Evolutionary conservation across 2,113 vertebrate genomes (phyloP), one percentile per base, ranked within the genome.

Genomic region (Atrichornis clamosus): DNA sequence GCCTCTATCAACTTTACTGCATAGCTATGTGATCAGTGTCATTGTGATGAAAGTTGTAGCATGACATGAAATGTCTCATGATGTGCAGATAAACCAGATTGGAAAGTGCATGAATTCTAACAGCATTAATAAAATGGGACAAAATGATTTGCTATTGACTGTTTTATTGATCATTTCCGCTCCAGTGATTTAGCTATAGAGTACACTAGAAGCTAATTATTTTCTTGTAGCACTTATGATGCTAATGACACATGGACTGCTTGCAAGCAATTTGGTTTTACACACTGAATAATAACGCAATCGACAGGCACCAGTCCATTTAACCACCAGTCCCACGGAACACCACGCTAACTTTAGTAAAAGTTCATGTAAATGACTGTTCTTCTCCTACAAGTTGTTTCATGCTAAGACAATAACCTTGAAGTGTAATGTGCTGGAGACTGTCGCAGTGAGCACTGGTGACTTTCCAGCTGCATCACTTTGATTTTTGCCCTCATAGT

Each of bases 151-250:
- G 39, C 19, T 94, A 78, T 91, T 65, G 72, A 62, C 63, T 93
- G 14, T 73, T 87, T 77, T 60, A 84, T 82, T 81, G 94, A 96
- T 92, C 22, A 76, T 52, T 91, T 86, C 70, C 90, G 82, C 77
- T 95, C 56, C 49, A 78, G 70, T 85, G 92, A 89, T 93, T 95
- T 85, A 69, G 47, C 62, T 87, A 28, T 50, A 73, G 56, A 81
- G 63, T 77, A 52, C 75, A 52, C 89, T 88, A 73, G 20, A 44
- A 93, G 55, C n/a, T 94, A 86, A 93, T 97, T 97, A 89, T 94
- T 92, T 97, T 93, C 73, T 63, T 89, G 50, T 88, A 91, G 42
- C 44, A 77, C 60, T 95, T 88, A 82, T 44, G 95, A 93, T 73
- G 79, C 33, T 95, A 91, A 93, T 94, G 85, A 94, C 92, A 92